Evolutionary conservation across 2,888 invertebrate species (phyloP).

Genomic region (Abrostola triplasia): DNA sequence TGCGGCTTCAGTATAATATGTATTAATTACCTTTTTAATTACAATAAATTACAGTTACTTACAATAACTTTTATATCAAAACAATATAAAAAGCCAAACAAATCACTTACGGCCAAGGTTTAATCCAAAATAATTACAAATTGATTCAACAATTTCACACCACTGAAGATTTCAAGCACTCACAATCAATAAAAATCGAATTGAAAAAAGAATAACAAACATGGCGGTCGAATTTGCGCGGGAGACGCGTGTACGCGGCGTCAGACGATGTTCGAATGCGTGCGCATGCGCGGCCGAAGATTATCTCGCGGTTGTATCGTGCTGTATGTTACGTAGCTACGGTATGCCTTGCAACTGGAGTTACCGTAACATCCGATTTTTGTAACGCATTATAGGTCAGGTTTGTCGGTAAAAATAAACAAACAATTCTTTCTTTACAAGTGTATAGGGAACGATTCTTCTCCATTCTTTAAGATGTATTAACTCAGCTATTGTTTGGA

Average conservation of each 20-base stretch:
- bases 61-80: conserved; percentile 2
- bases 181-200: conserved; percentile 48
- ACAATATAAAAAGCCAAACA: conserved; percentile 12
- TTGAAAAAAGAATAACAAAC: conserved; percentile 67
- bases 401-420: background rate
- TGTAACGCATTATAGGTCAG: conserved; percentile 43
- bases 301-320: conserved; percentile 63
- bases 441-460: too few relatives aligned
- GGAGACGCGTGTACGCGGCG: conserved; percentile 67
- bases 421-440: too few relatives aligned
- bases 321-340: conserved; percentile 73
- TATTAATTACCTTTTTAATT: conserved; percentile 12
- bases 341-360: conserved; percentile 69
- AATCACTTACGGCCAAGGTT: conserved; percentile 37
- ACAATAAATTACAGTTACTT: conserved; percentile 13
- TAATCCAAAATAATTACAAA: conserved; percentile 51
- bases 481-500: too few relatives aligned
- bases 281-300: conserved; percentile 72
- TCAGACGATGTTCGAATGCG: conserved; percentile 73
- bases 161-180: conserved; percentile 31
- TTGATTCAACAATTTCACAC: conserved; percentile 47
- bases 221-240: conserved; percentile 56
- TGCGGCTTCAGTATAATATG: conserved; percentile 10
- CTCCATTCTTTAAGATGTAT: too few relatives aligned
- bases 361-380: conserved; percentile 56